Evolutionary conservation across 1,140 invertebrate genomes (phyloP), one percentile per base, ranked within the genome.

Genomic region (Aphelinus atriplicis): DNA sequence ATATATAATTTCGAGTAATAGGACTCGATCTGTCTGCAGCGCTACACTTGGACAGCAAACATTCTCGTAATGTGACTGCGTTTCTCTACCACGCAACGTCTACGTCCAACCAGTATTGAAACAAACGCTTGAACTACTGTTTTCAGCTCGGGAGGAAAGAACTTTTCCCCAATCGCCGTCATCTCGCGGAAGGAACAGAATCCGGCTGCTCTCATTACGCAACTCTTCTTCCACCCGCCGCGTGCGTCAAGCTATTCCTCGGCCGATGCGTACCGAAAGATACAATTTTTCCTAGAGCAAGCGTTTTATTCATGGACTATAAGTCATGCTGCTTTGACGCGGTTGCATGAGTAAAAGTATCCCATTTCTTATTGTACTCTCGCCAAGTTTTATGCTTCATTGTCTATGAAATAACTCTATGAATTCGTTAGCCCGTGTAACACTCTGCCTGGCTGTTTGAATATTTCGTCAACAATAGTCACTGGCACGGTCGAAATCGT

Each of bases 161-260:
- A 45, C 47, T 53, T 73, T 73, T 62, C 26, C 56, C 64, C 53
- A 67, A 73, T 73, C 63, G 9, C 26, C 70, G 70, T 64, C 70
- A 72, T 72, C 62, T 72, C 71, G 64, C 64, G 71, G 71, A 73
- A 73, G 64, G 71, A 73, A 73, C 64, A 67, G 61, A 67, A 67
- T 43, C n/a, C 46, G 61, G 43, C 47, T 51, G 42, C 9, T 53
- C 51, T 51, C 7, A 56, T 73, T 73, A n/a, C 55, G 57, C 43
- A 73, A 73, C 50, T 45, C 2, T 10, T 26, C 26, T 26, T 26
- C 26, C 26, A 26, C 26, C 26, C 26, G 26, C 26, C 43, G 48
- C 50, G 56, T n/a, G 58, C 9, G 1, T 10, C 26, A 65, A 7
- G 4, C 51, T 53, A 55, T 66, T 55, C 64, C 64, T 43, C 3